phyloP scores from a whole-genome alignment of 2,113 vertebrate species.

The Ammodramus savannarum region DNA sequence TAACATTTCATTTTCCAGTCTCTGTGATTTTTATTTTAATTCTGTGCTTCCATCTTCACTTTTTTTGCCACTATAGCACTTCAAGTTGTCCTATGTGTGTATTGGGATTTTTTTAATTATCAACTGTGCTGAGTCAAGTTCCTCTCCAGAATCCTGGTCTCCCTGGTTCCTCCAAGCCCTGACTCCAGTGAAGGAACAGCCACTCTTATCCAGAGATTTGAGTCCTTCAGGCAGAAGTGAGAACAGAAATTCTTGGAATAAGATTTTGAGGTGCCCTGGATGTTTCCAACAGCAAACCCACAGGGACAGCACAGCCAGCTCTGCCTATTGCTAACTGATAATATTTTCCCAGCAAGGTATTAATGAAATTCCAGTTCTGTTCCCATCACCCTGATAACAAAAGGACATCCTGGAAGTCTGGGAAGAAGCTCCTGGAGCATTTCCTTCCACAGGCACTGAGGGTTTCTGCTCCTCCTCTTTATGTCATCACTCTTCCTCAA shows the following conservation, averaged over 20 bases:
- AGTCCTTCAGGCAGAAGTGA: not conserved
- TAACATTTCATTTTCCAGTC: not conserved
- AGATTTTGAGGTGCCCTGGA: not conserved
- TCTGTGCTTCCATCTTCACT: not conserved
- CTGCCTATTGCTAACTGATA: not conserved
- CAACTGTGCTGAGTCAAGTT: not conserved
- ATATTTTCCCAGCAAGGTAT: not conserved
- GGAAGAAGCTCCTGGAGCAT: not conserved
- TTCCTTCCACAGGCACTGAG: not conserved
- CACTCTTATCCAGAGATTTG: not conserved
- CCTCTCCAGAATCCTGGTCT: not conserved
- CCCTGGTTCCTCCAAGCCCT: not conserved
- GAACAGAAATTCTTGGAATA: not conserved
- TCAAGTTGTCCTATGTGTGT: not conserved
- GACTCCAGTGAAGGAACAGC: not conserved
- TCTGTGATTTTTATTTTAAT: not conserved
- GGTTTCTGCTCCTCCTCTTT: not conserved
- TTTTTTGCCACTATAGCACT: not conserved
- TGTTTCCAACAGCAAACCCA: not conserved
- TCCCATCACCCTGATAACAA: not conserved
- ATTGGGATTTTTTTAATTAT: not conserved
- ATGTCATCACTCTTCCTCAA: not conserved
- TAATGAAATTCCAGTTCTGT: not conserved
- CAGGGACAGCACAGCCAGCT: not conserved
- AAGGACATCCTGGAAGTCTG: not conserved